These are phyloP conservation scores for Himalopsyche tibetana DNA, from an alignment of 2,888 invertebrate species.

Conservation along the genomic window DNA sequence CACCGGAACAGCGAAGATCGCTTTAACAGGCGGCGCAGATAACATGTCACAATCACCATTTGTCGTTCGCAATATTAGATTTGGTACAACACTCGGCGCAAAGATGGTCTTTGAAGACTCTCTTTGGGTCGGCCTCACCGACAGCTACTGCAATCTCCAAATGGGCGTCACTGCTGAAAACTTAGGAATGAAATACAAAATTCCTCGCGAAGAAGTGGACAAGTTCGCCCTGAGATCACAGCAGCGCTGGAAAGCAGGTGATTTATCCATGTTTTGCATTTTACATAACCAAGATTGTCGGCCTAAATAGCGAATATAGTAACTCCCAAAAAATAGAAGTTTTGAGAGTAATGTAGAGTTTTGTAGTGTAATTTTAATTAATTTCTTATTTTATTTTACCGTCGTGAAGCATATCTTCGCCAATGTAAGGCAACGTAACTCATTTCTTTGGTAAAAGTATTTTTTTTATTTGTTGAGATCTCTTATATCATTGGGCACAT, in stretches of 20 bases:
- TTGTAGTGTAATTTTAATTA: no score
- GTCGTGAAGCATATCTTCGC: no score
- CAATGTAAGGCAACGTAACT: no score
- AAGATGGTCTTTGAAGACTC: slow-evolving; percentile 90
- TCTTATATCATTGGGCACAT: no score
- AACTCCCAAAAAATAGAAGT: no score
- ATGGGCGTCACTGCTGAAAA: slow-evolving; percentile 99
- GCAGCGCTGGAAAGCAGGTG: slow-evolving; percentile 88
- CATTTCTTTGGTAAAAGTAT: no score
- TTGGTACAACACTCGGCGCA: slow-evolving; percentile 90
- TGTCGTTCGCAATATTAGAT: slow-evolving; percentile 88
- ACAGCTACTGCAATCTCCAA: slow-evolving; percentile 91
- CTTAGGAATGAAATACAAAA: slow-evolving; percentile 88
- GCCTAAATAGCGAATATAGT: no score
- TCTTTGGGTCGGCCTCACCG: slow-evolving; percentile 92
- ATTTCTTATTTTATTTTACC: no score
- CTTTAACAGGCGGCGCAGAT: slow-evolving; percentile 94
- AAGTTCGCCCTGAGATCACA: slow-evolving; percentile 91
- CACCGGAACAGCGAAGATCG: slow-evolving; percentile 89
- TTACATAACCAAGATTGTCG: no score
- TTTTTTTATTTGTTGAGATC: no score
- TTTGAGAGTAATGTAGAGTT: no score
- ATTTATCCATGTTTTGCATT: background rate
- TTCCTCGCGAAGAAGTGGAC: slow-evolving; percentile 90
- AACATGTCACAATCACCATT: slow-evolving; percentile 97